Conservation (phyloP, 2,797 vertebrate species). For the Margarornis squamiger region DNA sequence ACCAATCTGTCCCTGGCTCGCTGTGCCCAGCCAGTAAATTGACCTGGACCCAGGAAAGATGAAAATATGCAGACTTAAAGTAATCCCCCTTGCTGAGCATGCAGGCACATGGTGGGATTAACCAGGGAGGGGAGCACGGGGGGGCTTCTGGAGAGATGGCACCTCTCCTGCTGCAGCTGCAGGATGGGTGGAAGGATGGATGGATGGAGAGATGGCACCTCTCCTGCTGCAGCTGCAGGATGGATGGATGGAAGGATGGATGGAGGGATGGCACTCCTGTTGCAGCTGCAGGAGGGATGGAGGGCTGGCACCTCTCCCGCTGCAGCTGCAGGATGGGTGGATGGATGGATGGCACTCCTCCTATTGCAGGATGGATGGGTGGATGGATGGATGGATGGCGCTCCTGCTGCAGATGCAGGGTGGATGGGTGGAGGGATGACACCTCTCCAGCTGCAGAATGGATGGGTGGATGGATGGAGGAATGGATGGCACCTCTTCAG, state of each 20-base stretch:
- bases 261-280: background rate
- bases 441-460: no score
- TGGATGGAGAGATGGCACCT: background rate
- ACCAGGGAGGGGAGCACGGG: background rate
- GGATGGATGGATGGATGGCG: no score
- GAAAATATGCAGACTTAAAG: constrained; percentile 64
- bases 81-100: constrained; percentile 59
- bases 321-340: no score
- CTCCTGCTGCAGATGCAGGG: background rate
- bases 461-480: no score
- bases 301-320: no score
- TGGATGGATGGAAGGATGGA: background rate
- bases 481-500: no score
- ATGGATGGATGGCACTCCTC: background rate
- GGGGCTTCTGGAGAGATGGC: background rate
- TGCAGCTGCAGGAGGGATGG: no score
- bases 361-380: no score
- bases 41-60: constrained; percentile 21
- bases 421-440: background rate
- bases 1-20: background rate
- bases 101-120: constrained; percentile 32
- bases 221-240: background rate
- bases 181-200: background rate
- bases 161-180: background rate
- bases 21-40: background rate